These are phyloP conservation scores for Entomyzon cyanotis DNA, from an alignment of 2,113 vertebrate species.

Conservation along the genomic window DNA sequence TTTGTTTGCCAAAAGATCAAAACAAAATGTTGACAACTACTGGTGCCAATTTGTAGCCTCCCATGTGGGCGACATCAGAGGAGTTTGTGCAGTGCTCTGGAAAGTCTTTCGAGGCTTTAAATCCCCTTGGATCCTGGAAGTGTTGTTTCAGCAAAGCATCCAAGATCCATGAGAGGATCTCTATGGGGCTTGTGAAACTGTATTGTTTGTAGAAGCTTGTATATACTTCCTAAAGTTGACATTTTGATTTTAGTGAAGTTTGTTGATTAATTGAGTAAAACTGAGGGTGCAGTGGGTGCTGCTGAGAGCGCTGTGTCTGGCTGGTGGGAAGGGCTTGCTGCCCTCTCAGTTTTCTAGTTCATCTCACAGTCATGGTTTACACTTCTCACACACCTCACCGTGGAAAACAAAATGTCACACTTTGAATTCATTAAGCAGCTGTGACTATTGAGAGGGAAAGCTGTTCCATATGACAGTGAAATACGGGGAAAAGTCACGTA, in stretches of 20 bases:
- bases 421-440: constrained; percentile 27
- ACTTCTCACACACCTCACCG: background rate
- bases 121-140: background rate
- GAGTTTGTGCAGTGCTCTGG: background rate
- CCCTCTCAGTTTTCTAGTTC: constrained; percentile 4
- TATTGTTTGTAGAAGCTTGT: background rate
- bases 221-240: background rate
- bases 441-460: background rate
- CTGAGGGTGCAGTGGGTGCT: background rate
- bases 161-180: background rate
- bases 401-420: constrained; percentile 35
- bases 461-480: background rate
- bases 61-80: background rate
- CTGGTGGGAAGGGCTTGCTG: background rate
- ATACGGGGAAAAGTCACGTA: background rate
- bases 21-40: constrained; percentile 34
- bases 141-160: background rate
- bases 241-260: background rate
- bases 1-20: constrained; percentile 57
- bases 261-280: background rate
- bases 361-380: background rate
- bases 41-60: constrained; percentile 31
- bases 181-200: background rate
- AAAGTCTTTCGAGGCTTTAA: constrained; percentile 1
- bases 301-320: background rate